Evolutionary conservation across 2,113 vertebrate genomes (phyloP), one percentile per base, ranked within the genome.

Genomic region (Leiothrix lutea): DNA sequence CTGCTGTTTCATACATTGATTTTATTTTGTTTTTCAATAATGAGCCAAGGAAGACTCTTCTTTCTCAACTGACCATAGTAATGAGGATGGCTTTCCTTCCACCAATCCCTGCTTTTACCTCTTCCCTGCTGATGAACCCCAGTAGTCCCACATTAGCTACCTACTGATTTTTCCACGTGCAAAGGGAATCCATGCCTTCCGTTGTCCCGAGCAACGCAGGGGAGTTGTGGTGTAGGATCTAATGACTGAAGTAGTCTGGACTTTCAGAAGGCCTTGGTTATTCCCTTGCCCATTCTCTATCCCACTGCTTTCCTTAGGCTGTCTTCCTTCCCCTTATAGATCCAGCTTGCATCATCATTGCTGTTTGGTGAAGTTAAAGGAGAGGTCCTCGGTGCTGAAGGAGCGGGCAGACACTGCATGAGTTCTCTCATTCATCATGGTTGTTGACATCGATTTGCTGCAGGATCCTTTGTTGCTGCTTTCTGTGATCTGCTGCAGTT

Each of bases 61-160:
- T 88, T 96, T 93, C 26, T 95, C 50, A 83, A 26, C 35, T 90
- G 86, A 80, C 73, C n/a, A 42, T 90, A 90, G 85, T 90, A 94
- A 88, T 94, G 87, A 96, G 66, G 91, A 92, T 94, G 90, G 35
- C 78, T 96, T 94, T 82, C 92, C 69, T 91, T 93, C 84, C 74
- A 80, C 81, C 84, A 31, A 21, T 80, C 66, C 85, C 51, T 90
- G 71, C 88, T 94, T 95, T 94, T 93, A 48, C 73, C 82, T 86
- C 17, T 92, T 90, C 60, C 83, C 83, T 94, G 86, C 85, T 93
- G 78, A 62, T 93, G 64, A 91, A 40, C 47, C 66, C 58, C 50
- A 47, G 48, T 86, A 70, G 71, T 80, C 80, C 45, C 48, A 21
- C 16, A 14, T 79, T 90, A 92, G 91, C 53, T 95, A 26, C 62